A percentile compares a stretch with the other conserved stretches of the same genome.
Evolutionary conservation across 2,113 vertebrate species (phyloP).

Genomic region (Okapia johnstoni): DNA sequence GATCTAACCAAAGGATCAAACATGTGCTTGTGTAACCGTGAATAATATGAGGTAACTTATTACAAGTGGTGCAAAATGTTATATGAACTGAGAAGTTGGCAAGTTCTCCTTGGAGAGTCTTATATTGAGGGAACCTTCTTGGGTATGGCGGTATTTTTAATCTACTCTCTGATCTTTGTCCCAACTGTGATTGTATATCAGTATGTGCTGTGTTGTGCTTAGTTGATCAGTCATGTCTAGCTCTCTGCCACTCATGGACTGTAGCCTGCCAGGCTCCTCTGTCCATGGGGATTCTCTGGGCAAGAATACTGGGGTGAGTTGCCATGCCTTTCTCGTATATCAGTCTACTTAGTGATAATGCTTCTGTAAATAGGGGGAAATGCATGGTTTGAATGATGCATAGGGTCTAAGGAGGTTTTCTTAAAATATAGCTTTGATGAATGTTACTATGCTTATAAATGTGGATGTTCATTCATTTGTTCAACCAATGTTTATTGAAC

Average conservation of each 20-base stretch:
- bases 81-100: not conserved
- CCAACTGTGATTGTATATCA: not conserved
- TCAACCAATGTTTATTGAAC: not conserved
- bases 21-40: not conserved
- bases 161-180: not conserved
- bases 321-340: not conserved
- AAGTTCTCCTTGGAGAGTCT: not conserved
- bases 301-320: not conserved
- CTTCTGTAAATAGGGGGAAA: not conserved
- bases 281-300: not conserved
- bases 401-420: not conserved
- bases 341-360: not conserved
- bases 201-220: not conserved
- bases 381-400: not conserved
- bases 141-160: not conserved
- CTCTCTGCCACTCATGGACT: not conserved
- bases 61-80: not conserved
- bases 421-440: not conserved
- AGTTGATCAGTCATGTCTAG: not conserved
- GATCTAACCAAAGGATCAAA: not conserved
- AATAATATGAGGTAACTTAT: not conserved
- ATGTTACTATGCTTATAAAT: not conserved
- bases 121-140: not conserved
- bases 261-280: not conserved
- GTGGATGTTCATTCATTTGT: not conserved